A percentile compares a stretch with the other conserved stretches of the same genome.
Evolutionary conservation across 2,888 invertebrate species (phyloP).

Genomic region (Andricus quercusramuli): DNA sequence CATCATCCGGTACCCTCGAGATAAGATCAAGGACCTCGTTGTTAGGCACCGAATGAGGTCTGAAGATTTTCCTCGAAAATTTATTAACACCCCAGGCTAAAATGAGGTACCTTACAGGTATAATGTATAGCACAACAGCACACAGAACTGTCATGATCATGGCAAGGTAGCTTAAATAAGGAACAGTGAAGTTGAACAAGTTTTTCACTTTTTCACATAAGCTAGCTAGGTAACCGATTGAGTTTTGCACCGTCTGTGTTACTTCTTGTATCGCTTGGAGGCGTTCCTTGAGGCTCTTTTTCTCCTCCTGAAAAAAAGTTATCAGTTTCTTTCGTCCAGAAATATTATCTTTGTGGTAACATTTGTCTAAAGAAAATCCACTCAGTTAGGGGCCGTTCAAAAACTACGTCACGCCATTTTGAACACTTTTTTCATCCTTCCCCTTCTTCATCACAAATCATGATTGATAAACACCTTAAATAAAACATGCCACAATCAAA

Average conservation of each 20-base stretch:
- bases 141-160: slow-evolving; percentile 88
- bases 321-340: not conserved
- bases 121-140: slow-evolving; percentile 89
- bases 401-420: no score
- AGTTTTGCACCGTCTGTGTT: slow-evolving; percentile 97
- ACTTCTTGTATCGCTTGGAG: slow-evolving; percentile 98
- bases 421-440: no score
- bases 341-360: not conserved
- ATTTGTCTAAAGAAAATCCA: slow-evolving; percentile 1
- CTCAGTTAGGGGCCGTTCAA: not conserved
- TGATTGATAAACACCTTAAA: no score
- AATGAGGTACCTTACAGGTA: slow-evolving; percentile 93
- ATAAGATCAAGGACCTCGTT: slow-evolving; percentile 97
- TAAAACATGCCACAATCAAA: no score
- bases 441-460: no score
- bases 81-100: slow-evolving; percentile 98
- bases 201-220: slow-evolving; percentile 96
- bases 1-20: slow-evolving; percentile 96
- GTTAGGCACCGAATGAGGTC: slow-evolving; percentile 97
- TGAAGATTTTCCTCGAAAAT: slow-evolving; percentile 94
- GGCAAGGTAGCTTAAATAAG: slow-evolving; percentile 96
- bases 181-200: slow-evolving; percentile 97
- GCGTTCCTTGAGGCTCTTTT: slow-evolving; percentile 95
- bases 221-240: slow-evolving; percentile 96
- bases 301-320: slow-evolving; percentile 87